Conservation (phyloP, 2,797 vertebrate species). For the Hafferia zeledoni region DNA sequence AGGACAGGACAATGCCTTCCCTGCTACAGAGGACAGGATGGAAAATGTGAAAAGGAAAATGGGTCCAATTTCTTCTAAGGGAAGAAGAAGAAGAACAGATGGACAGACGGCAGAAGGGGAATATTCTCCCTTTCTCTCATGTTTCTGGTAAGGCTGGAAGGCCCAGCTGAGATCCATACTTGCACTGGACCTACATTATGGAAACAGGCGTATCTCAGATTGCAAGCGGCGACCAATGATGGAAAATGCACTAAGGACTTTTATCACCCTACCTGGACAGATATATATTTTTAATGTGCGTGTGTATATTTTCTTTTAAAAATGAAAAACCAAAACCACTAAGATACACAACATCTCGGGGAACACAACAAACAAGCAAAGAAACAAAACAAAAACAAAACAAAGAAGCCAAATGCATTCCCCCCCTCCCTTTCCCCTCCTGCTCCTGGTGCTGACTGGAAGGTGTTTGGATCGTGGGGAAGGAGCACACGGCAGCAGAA, state of each 20-base stretch:
- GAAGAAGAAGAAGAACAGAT: not conserved
- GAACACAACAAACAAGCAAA: conserved; percentile 39
- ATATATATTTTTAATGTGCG: conserved; percentile 50
- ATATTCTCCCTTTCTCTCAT: not conserved
- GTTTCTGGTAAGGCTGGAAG: conserved; percentile 2
- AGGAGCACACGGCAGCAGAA: not conserved
- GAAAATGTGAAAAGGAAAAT: conserved; percentile 52
- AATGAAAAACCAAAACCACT: conserved; percentile 69
- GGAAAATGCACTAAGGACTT: conserved; percentile 73
- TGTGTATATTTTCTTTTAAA: conserved; percentile 68
- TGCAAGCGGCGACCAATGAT: not conserved
- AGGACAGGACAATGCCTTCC: conserved; percentile 32
- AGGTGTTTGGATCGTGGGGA: conserved; percentile 19
- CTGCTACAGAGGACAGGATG: conserved; percentile 15
- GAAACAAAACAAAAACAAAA: not conserved
- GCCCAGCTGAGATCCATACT: not conserved
- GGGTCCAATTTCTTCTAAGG: not conserved
- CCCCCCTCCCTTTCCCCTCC: conserved; percentile 3
- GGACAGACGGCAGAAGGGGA: not conserved
- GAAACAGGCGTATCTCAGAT: conserved; percentile 2
- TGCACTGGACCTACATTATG: conserved; percentile 13
- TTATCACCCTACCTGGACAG: conserved; percentile 21
- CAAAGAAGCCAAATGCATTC: conserved; percentile 59
- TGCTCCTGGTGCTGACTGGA: conserved; percentile 67
- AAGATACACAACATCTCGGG: conserved; percentile 57